Conservation (phyloP, 2,888 invertebrate species). For the Copidosoma aretas region DNA sequence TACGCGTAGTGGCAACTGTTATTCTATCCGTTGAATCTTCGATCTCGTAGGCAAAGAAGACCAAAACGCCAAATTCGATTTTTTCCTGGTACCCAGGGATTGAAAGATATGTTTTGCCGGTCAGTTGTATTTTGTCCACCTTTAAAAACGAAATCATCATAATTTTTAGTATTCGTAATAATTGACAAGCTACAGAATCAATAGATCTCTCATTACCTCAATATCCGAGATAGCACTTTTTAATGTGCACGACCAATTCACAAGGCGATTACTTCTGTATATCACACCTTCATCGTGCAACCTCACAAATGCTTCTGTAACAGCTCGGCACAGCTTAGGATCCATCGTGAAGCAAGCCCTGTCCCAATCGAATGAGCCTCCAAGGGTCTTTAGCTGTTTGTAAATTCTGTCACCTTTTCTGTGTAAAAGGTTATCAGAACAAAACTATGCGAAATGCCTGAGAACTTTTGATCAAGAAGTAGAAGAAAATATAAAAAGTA, state of each 20-base stretch:
- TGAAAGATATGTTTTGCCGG: constrained; percentile 81
- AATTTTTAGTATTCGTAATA: constrained; percentile 9
- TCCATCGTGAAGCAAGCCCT: constrained; percentile 97
- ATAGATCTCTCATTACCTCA: constrained; percentile 68
- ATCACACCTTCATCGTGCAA: constrained; percentile 88
- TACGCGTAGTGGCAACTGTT: constrained; percentile 94
- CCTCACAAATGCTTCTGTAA: constrained; percentile 92
- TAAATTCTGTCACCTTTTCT: constrained; percentile 77
- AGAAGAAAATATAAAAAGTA: constrained; percentile 31
- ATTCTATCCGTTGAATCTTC: constrained; percentile 79
- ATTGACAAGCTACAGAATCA: constrained; percentile 4
- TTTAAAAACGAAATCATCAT: constrained; percentile 44
- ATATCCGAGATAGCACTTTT: constrained; percentile 99
- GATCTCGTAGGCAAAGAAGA: constrained; percentile 89
- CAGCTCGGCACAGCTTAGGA: constrained; percentile 82
- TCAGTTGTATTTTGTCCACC: constrained; percentile 90
- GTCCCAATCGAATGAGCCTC: constrained; percentile 95
- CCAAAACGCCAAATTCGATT: constrained; percentile 92
- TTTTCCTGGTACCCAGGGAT: constrained; percentile 92
- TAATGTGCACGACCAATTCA: constrained; percentile 98
- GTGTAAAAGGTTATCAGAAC: constrained; percentile 17
- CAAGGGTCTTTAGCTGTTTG: constrained; percentile 85
- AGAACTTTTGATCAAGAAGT: background rate
- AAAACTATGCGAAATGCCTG: no score
- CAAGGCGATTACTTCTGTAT: constrained; percentile 91